Conservation (phyloP, 2,888 invertebrate species). For the Muscina levida region DNA sequence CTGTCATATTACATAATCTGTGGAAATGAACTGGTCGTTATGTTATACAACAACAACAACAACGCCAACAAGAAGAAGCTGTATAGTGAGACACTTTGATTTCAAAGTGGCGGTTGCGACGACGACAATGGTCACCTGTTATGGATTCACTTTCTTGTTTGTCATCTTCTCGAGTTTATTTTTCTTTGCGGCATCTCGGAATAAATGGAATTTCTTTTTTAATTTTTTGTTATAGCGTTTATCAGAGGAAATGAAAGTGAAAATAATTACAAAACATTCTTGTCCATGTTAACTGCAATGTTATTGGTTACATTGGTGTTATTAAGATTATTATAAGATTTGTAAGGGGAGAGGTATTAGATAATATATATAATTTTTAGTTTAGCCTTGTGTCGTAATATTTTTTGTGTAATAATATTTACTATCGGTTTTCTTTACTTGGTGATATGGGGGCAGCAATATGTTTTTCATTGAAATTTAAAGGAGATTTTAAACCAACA, state of each 20-base stretch:
- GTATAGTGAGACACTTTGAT: no score
- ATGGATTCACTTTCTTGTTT: constrained; percentile 8
- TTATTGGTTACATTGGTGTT: no score
- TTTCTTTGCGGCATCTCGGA: constrained; percentile 12
- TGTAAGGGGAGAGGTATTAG: no score
- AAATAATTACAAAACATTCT: background rate
- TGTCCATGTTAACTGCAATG: no score
- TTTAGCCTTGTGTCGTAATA: no score
- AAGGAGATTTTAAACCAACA: no score
- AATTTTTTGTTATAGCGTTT: background rate
- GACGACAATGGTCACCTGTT: background rate
- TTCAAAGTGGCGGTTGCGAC: background rate
- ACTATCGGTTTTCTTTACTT: no score
- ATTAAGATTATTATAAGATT: no score
- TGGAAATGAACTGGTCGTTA: constrained; percentile 51
- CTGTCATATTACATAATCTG: constrained; percentile 53
- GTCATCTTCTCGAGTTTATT: background rate
- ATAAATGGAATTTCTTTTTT: background rate
- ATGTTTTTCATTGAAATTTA: no score
- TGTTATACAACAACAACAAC: constrained; percentile 1
- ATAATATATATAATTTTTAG: no score
- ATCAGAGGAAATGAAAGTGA: constrained; percentile 10
- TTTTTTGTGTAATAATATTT: no score
- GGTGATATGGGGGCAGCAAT: no score
- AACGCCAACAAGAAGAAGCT: background rate